Evolutionary conservation across 2,888 invertebrate species (phyloP).

Genomic region (Pseudoips prasinana): DNA sequence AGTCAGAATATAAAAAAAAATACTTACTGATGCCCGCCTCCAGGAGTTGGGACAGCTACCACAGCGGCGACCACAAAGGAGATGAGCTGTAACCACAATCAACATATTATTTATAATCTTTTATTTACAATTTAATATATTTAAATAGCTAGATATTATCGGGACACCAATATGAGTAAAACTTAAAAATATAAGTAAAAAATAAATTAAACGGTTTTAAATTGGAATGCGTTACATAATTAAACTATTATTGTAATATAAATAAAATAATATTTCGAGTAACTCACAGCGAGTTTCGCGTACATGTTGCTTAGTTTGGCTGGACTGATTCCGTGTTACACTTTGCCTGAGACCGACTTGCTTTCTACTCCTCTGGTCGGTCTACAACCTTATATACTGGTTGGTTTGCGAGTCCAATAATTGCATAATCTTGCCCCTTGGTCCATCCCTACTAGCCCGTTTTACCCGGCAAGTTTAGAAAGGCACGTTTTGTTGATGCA

Average conservation of each 20-base stretch:
- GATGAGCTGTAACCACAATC: conserved; percentile 57
- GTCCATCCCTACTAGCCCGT: conserved; percentile 71
- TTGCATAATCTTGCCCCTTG: conserved; percentile 70
- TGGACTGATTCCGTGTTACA: conserved; percentile 69
- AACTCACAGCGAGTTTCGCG: conserved; percentile 77
- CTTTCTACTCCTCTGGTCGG: conserved; percentile 61
- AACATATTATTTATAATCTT: too few species aligned
- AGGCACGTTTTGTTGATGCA: conserved; percentile 31
- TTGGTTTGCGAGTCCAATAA: conserved; percentile 49
- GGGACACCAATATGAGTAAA: too few species aligned
- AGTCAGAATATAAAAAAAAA: too few species aligned
- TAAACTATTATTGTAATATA: too few species aligned
- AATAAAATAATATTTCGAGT: too few species aligned
- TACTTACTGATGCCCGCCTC: conserved; percentile 68
- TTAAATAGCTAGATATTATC: too few species aligned
- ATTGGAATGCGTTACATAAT: too few species aligned
- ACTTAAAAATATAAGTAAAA: too few species aligned
- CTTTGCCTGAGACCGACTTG: conserved; percentile 60
- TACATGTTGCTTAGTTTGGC: conserved; percentile 70
- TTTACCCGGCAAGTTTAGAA: conserved; percentile 57
- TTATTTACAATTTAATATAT: too few species aligned
- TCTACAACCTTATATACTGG: conserved; percentile 67
- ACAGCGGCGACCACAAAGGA: conserved; percentile 59
- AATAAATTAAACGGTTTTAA: too few species aligned
- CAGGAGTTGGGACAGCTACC: conserved; percentile 64